Percentiles rank a stretch among this genome's conserved stretches.
These are phyloP conservation scores for Serilophus lunatus DNA, from an alignment of 2,113 vertebrate genomes.

Conservation along the genomic window DNA sequence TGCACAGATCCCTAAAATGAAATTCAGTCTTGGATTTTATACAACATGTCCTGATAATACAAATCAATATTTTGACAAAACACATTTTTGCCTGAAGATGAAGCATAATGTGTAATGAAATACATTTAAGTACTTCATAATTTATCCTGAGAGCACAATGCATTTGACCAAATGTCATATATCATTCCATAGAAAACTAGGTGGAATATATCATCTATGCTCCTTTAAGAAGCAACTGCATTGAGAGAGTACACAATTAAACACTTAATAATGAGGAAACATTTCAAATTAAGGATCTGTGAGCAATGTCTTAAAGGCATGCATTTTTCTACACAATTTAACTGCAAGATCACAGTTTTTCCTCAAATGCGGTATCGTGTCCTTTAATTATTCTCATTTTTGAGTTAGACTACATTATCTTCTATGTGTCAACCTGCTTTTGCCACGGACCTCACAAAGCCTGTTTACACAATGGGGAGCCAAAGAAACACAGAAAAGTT, in stretches of 20 bases:
- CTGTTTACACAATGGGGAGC: neutral
- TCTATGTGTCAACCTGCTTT: neutral
- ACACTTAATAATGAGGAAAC: neutral
- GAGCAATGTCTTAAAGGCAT: neutral
- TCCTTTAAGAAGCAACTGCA: neutral
- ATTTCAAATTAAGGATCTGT: neutral
- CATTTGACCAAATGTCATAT: slow-evolving; percentile 19
- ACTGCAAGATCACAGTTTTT: neutral
- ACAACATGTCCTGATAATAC: slow-evolving; percentile 28
- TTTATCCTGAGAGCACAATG: slow-evolving; percentile 18
- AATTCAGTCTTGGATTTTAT: slow-evolving; percentile 49
- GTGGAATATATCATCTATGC: neutral
- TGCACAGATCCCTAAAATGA: slow-evolving; percentile 11
- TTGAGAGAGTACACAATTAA: neutral
- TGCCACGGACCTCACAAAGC: neutral
- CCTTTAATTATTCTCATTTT: neutral
- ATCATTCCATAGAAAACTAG: slow-evolving; percentile 20
- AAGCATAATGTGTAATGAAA: slow-evolving; percentile 36
- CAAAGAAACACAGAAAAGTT: rapidly evolving
- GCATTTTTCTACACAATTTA: neutral
- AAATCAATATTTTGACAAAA: slow-evolving; percentile 67
- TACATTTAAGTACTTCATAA: slow-evolving; percentile 41
- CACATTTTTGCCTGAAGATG: slow-evolving; percentile 41
- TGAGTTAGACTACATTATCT: neutral
- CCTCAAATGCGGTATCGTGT: neutral